These are phyloP conservation scores for Lonchura striata DNA, from an alignment of 2,113 vertebrate genomes.

Conservation along the genomic window DNA sequence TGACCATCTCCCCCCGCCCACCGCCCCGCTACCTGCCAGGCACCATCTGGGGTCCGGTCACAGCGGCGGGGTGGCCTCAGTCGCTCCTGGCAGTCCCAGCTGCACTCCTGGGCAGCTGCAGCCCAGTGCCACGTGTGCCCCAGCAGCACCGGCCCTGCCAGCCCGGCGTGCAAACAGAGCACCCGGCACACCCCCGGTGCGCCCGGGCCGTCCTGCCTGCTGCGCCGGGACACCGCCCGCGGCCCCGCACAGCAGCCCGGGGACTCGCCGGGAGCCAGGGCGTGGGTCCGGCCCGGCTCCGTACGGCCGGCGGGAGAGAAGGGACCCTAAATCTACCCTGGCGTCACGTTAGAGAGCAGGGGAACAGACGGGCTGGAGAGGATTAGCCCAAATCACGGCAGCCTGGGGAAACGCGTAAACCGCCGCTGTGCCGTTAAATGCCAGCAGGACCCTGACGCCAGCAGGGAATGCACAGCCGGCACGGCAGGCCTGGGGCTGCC, in stretches of 20 bases:
- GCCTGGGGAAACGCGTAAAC: background rate
- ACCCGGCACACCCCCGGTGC: background rate
- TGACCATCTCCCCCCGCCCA: background rate
- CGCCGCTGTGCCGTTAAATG: accelerated
- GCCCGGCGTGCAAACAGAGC: background rate
- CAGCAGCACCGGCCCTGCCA: background rate
- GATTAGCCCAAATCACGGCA: background rate
- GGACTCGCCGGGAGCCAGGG: background rate
- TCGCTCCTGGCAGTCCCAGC: background rate
- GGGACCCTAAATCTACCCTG: background rate
- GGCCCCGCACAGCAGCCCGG: background rate
- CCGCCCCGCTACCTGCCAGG: background rate
- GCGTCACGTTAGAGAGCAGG: background rate
- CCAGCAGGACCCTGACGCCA: accelerated
- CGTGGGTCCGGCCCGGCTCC: accelerated
- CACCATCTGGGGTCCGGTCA: background rate
- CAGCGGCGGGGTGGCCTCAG: background rate
- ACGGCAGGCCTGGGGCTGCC: background rate
- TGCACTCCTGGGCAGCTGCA: background rate
- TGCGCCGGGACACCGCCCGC: background rate
- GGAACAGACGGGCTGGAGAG: background rate
- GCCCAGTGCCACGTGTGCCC: background rate
- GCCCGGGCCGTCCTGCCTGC: background rate
- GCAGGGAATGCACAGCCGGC: accelerated
- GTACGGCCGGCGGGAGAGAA: background rate